Evolutionary conservation across 2,888 invertebrate species (phyloP).

Genomic region (Melanostoma mellinum): DNA sequence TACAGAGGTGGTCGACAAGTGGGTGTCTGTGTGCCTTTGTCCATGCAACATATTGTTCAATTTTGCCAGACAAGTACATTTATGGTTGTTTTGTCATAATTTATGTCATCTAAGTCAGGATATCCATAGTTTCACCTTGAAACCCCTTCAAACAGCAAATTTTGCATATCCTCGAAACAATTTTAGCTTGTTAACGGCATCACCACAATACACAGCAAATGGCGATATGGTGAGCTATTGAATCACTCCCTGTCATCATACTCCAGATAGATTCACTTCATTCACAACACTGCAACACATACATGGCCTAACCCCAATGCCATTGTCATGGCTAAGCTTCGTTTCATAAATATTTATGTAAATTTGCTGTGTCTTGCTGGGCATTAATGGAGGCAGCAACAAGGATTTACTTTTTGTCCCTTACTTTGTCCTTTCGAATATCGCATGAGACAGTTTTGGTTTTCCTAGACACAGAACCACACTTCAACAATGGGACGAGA

Average conservation of each 20-base stretch:
- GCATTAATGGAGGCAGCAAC: constrained; percentile 55
- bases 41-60: constrained; percentile 1
- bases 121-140: not conserved
- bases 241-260: not conserved
- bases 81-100: constrained; percentile 20
- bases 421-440: constrained; percentile 4
- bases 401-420: constrained; percentile 56
- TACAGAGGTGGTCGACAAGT: not conserved
- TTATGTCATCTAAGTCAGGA: constrained; percentile 5
- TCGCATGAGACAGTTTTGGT: constrained; percentile 2
- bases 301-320: not conserved
- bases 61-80: constrained; percentile 15
- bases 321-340: not conserved
- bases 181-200: constrained; percentile 10
- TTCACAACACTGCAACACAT: not conserved
- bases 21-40: not conserved
- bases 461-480: not conserved
- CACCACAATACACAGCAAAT: not conserved
- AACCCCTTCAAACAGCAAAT: not conserved
- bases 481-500: too few relatives aligned
- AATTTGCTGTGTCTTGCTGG: constrained; percentile 55
- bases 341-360: constrained; percentile 39
- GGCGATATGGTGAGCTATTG: constrained; percentile 1
- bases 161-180: constrained; percentile 7
- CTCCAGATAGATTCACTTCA: not conserved